Conservation (phyloP, 2,888 invertebrate genomes). For the Incurvaria masculella region DNA sequence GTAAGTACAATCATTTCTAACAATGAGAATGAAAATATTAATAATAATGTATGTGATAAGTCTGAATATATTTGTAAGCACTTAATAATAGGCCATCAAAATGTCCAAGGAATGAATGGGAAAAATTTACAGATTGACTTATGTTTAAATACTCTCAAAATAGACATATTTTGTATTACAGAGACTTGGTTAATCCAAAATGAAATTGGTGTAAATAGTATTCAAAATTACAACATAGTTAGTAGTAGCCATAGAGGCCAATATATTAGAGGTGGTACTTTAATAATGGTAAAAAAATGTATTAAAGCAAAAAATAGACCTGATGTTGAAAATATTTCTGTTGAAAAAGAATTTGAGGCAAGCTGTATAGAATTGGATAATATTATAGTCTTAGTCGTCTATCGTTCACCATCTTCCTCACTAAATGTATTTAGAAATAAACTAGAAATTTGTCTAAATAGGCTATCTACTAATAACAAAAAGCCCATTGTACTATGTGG, state of each 20-base stretch:
- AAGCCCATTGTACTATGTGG: constrained; percentile 1
- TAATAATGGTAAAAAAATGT: constrained; percentile 2
- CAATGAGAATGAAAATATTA: background rate
- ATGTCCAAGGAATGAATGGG: constrained; percentile 2
- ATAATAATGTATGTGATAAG: background rate
- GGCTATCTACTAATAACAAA: background rate
- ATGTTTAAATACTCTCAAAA: background rate
- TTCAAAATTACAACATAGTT: constrained; percentile 3
- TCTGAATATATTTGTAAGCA: background rate
- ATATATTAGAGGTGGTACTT: constrained; percentile 3
- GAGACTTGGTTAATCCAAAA: constrained; percentile 1
- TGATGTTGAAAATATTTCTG: constrained; percentile 1
- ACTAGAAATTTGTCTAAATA: background rate
- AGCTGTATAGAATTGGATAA: background rate
- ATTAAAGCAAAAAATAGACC: constrained; percentile 1
- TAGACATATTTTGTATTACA: constrained; percentile 6
- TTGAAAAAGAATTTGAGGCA: constrained; percentile 2
- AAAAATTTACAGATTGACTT: background rate
- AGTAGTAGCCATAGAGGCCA: constrained; percentile 5
- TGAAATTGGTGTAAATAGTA: background rate
- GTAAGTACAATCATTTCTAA: background rate
- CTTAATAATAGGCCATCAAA: constrained; percentile 4
- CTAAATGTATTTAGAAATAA: background rate
- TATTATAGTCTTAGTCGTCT: background rate
- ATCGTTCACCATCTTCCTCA: background rate